Base-by-base conservation (phyloP, 2,888 invertebrate genomes). In the Pollenia griseotomentosa region DNA sequence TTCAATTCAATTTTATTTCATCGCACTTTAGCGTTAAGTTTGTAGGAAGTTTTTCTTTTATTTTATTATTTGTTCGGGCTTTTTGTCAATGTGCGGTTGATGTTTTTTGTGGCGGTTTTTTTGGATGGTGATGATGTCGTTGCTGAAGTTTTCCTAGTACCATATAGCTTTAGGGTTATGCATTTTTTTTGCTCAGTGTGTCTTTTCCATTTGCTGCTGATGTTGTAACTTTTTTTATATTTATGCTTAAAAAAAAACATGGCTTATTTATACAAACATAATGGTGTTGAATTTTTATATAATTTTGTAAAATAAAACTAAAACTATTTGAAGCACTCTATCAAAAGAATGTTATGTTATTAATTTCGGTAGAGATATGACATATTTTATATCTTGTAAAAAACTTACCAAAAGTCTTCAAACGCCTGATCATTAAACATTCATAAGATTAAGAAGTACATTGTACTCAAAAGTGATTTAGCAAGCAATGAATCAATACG, bases 1-100 rank as follows among this genome's bases (percentile, higher is more conserved):
- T 83, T 87, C 87, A 84, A 87, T 84, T 87, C 87, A 87, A 87
- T 87, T 87, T 87, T 61, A 84, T 75, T 87, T 87, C 83, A 84
- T 87, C 81, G 61, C 87, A 84, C 87, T 84, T 87, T 87, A 81
- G 63, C 75, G 71, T 85, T 51, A 85, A 80, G 81, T 55, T 79
- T 63, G 40, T 70, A 55, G 55, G n/a, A 79, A 79, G 68, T 68
- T 79, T 40, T 81, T 57, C 23, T 65, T 48, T 48, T 80, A 46
- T 80, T 68, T 80, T 70, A 61, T 66, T 73, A 14, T 55, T n/a
- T 71, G n/a, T 63, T 12, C 7, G 11, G 61, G 12, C 14, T 33
- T 75, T 66, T 57, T 57, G 14, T 68, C 4, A 48, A 42, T 42
- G 12, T 48, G 8, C 53, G 23, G 68, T 51, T 68, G 16, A 33